Conservation (phyloP, 2,888 invertebrate genomes). For the Trichogramma evanescens region DNA sequence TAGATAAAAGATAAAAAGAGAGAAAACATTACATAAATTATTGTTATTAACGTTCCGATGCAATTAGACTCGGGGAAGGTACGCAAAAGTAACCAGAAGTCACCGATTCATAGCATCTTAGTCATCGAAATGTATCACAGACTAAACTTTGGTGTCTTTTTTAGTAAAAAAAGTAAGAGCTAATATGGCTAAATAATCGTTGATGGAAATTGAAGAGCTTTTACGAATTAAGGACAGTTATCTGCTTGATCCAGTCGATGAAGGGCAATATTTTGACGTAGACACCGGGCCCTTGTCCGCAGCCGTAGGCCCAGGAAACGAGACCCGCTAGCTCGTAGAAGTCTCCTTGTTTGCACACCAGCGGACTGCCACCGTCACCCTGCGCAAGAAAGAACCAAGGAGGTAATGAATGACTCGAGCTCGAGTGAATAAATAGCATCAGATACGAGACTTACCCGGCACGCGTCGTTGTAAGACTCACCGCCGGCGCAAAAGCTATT, state of each 20-base stretch:
- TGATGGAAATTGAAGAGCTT: no score
- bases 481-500: conserved; percentile 93
- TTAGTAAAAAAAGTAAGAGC: no score
- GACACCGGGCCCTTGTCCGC: conserved; percentile 94
- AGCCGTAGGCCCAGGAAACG: conserved; percentile 92
- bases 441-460: conserved; percentile 58
- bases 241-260: conserved; percentile 96
- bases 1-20: no score
- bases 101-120: no score
- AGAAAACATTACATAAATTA: no score
- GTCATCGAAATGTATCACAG: no score
- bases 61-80: no score
- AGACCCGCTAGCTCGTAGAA: conserved; percentile 88
- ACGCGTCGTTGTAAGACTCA: conserved; percentile 86
- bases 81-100: no score
- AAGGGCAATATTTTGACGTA: conserved; percentile 93
- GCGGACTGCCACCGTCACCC: conserved; percentile 91
- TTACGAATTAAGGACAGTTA: conserved; percentile 74
- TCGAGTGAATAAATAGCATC: background rate
- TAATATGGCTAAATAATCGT: no score
- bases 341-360: conserved; percentile 87
- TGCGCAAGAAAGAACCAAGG: conserved; percentile 37
- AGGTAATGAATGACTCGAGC: background rate
- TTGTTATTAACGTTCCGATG: no score
- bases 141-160: no score